A percentile compares a stretch with the other conserved stretches of the same genome.
phyloP scores from a whole-genome alignment of 2,888 invertebrate species.

The Horisme vitalbata region DNA sequence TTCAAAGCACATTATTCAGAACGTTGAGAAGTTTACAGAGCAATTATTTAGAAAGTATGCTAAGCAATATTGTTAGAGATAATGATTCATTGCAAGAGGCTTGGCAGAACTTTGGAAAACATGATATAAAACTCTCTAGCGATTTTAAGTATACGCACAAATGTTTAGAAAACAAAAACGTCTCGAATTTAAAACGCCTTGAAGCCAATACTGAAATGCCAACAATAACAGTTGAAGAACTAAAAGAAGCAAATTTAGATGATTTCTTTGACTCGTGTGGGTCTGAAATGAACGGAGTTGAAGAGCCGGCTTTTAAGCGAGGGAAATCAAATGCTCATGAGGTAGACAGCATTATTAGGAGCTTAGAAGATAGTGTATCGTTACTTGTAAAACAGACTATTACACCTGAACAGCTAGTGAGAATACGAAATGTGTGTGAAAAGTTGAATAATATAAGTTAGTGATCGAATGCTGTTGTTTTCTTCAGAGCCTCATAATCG shows the following conservation, averaged over 20 bases:
- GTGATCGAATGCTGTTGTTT: slow-evolving; percentile 32
- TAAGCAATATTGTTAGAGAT: slow-evolving; percentile 35
- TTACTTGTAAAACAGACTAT: slow-evolving; percentile 52
- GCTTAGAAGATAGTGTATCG: slow-evolving; percentile 53
- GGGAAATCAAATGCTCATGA: slow-evolving; percentile 50
- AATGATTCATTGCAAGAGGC: slow-evolving; percentile 38
- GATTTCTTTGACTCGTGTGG: slow-evolving; percentile 59
- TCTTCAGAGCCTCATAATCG: no score
- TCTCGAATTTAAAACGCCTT: no score
- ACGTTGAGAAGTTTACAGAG: slow-evolving; percentile 33
- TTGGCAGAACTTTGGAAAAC: slow-evolving; percentile 38
- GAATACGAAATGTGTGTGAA: slow-evolving; percentile 52
- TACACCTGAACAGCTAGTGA: slow-evolving; percentile 44
- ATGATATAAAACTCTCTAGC: not conserved
- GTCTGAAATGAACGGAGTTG: slow-evolving; percentile 54
- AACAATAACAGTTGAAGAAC: slow-evolving; percentile 3
- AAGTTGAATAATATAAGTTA: slow-evolving; percentile 56
- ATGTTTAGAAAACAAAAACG: slow-evolving; percentile 28
- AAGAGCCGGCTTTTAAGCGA: slow-evolving; percentile 63
- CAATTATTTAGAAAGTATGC: slow-evolving; percentile 38
- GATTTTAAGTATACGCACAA: slow-evolving; percentile 26
- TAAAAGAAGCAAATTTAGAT: slow-evolving; percentile 25
- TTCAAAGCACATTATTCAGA: slow-evolving; percentile 42
- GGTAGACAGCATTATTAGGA: slow-evolving; percentile 47
- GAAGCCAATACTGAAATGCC: not conserved